These are phyloP conservation scores for Acanthacorydalis orientalis DNA, from an alignment of 2,888 invertebrate genomes.

Conservation along the genomic window DNA sequence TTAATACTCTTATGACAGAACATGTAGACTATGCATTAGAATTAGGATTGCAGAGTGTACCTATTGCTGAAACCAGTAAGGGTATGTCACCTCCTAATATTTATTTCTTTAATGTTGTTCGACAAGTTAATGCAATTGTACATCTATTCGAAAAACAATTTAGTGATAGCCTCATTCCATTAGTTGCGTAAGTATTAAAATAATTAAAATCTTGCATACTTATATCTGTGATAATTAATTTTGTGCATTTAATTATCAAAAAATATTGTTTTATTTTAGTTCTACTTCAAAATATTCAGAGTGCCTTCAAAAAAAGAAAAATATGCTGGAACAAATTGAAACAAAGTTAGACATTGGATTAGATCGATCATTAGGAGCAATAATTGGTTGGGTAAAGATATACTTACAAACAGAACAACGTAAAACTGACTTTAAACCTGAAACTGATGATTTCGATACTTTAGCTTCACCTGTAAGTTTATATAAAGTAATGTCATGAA, in stretches of 20 bases:
- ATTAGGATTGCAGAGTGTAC: slow-evolving; percentile 67
- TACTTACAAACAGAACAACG: slow-evolving; percentile 86
- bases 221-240: too few relatives aligned
- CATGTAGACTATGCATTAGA: slow-evolving; percentile 96
- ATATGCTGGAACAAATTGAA: slow-evolving; percentile 75
- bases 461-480: slow-evolving; percentile 59
- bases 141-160: slow-evolving; percentile 88
- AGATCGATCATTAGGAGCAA: slow-evolving; percentile 71
- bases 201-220: background rate
- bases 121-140: slow-evolving; percentile 85
- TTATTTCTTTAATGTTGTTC: slow-evolving; percentile 84
- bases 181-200: slow-evolving; percentile 52
- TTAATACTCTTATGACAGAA: slow-evolving; percentile 73
- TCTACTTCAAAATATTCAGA: slow-evolving; percentile 79
- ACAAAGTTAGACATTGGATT: slow-evolving; percentile 78
- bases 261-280: slow-evolving; percentile 29
- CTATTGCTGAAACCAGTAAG: slow-evolving; percentile 70
- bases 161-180: slow-evolving; percentile 72
- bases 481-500: slow-evolving; percentile 1
- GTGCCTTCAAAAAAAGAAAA: slow-evolving; percentile 72
- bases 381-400: slow-evolving; percentile 80
- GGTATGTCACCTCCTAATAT: slow-evolving; percentile 60
- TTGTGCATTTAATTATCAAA: background rate
- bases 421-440: slow-evolving; percentile 85
- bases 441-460: slow-evolving; percentile 66